phyloP scores from a whole-genome alignment of 2,888 invertebrate genomes.

The Drosophila helvetica region DNA sequence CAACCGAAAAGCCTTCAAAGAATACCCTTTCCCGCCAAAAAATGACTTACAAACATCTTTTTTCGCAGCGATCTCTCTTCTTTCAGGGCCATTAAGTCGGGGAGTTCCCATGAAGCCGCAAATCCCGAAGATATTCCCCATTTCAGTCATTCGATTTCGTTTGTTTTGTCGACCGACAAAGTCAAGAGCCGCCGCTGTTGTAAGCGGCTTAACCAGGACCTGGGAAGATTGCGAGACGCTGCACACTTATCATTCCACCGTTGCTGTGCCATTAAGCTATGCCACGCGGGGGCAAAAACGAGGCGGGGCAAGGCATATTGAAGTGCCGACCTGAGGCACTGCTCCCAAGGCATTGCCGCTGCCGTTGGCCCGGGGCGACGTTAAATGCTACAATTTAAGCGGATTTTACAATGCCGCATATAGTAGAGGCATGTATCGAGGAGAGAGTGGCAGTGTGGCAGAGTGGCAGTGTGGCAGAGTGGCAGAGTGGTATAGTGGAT shows the following conservation, averaged over 20 bases:
- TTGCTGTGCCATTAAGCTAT: neutral
- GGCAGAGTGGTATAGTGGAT: neutral
- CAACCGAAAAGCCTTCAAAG: too few species aligned
- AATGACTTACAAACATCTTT: too few species aligned
- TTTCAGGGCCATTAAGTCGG: too few species aligned
- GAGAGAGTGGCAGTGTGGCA: neutral
- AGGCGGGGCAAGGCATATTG: constrained; percentile 9
- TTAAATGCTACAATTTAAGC: constrained; percentile 55
- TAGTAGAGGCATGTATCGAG: constrained; percentile 17
- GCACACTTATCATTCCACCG: too few species aligned
- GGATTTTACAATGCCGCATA: constrained; percentile 45
- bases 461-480: neutral
- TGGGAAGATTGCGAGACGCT: constrained; percentile 2
- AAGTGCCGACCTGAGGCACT: constrained; percentile 16
- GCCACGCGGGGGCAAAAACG: neutral
- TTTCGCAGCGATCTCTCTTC: too few species aligned
- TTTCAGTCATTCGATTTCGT: too few species aligned
- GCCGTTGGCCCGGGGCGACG: constrained; percentile 16
- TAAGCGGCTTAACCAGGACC: constrained; percentile 3
- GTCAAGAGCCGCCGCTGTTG: too few species aligned
- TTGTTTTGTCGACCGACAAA: too few species aligned
- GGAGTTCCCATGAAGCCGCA: too few species aligned
- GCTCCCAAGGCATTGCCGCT: neutral
- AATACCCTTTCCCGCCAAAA: too few species aligned
- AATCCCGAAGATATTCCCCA: too few species aligned